Evolutionary conservation across 2,113 vertebrate species (phyloP), one percentile per base, ranked within the genome.

Genomic region (Indri indri): DNA sequence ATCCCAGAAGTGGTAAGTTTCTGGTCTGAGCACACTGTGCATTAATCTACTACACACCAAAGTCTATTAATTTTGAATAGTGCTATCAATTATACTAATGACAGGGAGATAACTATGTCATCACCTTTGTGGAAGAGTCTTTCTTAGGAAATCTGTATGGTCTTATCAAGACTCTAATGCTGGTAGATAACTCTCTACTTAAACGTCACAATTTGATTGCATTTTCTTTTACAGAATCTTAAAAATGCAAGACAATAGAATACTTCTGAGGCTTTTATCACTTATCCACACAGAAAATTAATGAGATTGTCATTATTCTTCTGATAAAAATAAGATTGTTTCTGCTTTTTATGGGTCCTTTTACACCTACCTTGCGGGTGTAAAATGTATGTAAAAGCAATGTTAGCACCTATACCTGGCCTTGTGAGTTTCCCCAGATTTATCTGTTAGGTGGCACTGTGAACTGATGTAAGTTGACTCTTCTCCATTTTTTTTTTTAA

Each of bases 61-160:
- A 98, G 96, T 71, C 95, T 92, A 98, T 98, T 98, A 98, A 98
- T 98, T 98, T 98, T 97, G 90, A 98, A 98, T 91, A 92, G n/a
- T 47, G 17, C 76, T 93, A 97, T 98, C 94, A 98, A 93, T 97
- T 98, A 65, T 47, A 73, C 13, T 45, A 37, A 81, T 94, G 96
- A 54, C 95, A 96, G 23, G 37, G 52, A 88, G 85, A 96, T 97
- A 98, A 95, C 90, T 88, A 84, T 18, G 91, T 96, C 90, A 97
- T 95, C 90, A 93, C 54, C 83, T 98, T 90, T 98, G 81, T 70
- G 97, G 97, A 97, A 97, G 66, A 91, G 27, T 88, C 68, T 97
- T 95, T 93, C 74, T 83, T 77, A 52, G 12, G 32, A 96, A 90
- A 23, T 8, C 88, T 1, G 77, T 42, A 87, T 30, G 83, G 83